These are phyloP conservation scores for Drosophila obscura DNA, from an alignment of 1,140 invertebrate species.

Conservation along the genomic window DNA sequence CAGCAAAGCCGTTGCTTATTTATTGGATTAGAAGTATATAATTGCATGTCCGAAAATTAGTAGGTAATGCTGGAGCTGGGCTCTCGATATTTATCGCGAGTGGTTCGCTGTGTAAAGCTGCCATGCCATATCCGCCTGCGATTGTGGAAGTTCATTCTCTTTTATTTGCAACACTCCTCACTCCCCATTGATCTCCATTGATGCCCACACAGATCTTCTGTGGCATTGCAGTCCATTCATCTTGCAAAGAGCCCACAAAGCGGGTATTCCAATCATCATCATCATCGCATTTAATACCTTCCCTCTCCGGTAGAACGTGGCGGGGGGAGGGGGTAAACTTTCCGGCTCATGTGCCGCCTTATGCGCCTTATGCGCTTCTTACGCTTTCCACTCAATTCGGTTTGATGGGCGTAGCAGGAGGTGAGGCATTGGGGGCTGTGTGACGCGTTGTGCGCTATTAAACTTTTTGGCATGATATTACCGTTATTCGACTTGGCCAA, in stretches of 20 bases:
- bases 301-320: constrained; percentile 3
- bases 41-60: no score
- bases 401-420: constrained; percentile 20
- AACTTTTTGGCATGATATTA: constrained; percentile 79
- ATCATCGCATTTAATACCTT: constrained; percentile 31
- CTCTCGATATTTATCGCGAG: no score
- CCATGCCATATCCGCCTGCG: no score
- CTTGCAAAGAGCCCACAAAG: constrained; percentile 23
- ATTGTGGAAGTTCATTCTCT: no score
- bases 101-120: no score
- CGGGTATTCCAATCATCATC: constrained; percentile 41
- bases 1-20: no score
- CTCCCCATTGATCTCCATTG: no score
- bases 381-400: constrained; percentile 77
- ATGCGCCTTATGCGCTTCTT: constrained; percentile 56
- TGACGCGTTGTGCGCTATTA: constrained; percentile 76
- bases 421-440: constrained; percentile 1
- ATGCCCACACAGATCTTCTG: neutral
- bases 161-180: no score
- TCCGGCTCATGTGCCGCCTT: constrained; percentile 69
- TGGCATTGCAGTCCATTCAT: constrained; percentile 29
- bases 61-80: no score
- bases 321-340: constrained; percentile 34
- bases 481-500: constrained; percentile 59
- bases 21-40: no score